These are phyloP conservation scores for Bombus fervidus DNA, from an alignment of 1,140 invertebrate genomes.

Conservation along the genomic window DNA sequence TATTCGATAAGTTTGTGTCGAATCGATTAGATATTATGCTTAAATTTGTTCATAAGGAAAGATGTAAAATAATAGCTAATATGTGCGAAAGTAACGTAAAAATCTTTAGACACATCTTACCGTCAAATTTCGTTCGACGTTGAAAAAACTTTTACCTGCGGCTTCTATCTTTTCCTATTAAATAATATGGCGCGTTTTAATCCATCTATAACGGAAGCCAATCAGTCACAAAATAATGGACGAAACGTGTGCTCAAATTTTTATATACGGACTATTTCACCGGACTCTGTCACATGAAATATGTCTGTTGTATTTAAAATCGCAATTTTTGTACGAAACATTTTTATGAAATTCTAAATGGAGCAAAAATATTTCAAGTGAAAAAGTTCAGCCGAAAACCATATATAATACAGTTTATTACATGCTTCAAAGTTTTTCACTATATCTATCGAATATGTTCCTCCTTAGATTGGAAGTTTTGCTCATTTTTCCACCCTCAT, in stretches of 20 bases:
- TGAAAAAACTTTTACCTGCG: neutral
- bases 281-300: neutral
- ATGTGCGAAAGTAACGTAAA: no score
- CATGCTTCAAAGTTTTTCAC: neutral
- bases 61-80: neutral
- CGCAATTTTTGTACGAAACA: neutral
- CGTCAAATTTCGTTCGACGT: neutral
- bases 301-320: neutral
- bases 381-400: no score
- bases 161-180: neutral
- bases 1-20: constrained; percentile 1
- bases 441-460: no score
- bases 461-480: no score
- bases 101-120: no score
- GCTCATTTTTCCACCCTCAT: no score
- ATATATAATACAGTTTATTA: neutral
- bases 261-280: neutral
- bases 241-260: neutral
- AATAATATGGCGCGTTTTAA: neutral
- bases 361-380: neutral
- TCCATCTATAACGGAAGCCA: neutral
- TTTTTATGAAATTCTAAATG: neutral
- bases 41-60: neutral
- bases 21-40: neutral
- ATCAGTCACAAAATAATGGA: neutral